Base-by-base conservation (phyloP, 2,888 invertebrate genomes). In the Dolomedes plantarius region DNA sequence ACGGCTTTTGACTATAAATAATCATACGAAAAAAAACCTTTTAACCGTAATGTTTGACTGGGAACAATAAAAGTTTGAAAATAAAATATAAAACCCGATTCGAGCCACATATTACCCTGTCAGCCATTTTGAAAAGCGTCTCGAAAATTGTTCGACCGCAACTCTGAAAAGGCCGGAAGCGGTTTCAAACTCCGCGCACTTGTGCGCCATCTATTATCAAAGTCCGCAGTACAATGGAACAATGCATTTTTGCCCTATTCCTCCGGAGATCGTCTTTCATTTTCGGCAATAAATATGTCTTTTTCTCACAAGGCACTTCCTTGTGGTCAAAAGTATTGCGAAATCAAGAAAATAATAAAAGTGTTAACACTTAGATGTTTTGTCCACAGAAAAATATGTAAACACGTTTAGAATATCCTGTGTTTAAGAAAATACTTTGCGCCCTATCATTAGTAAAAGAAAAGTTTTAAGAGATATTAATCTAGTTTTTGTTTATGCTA, bases 111-210 rank as follows among this genome's bases (percentile, higher is more conserved):
- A 81, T 81, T 81, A 81, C 68, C 80, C 80, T 81, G 80, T 62
- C 80, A 81, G 80, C 74, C 80, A 81, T 81, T 81, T 74, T 81
- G 74, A 81, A 81, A 81, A 81, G 80, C 80, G 80, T 81, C 80
- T 56, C 80, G 64, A 74, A 81, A 80, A 81, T 81, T 73, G 80
- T 81, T 81, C 46, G 74, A 81, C 80, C 80, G 80, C 80, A 81
- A 36, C 67, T 74, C 74, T 81, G 74, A 74, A 81, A 81, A 81
- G 80, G 50, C 80, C 80, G 80, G 80, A 81, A 81, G 80, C 74
- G 74, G 80, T 81, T 81, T 80, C 36, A 74, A 81, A 74, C 80
- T 81, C 46, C 29, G 36, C 32, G 80, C 74, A 81, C 80, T 81
- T 81, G 80, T 80, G 80, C 80, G 80, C 80, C 80, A 81, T 81